Percentiles rank a stretch among this genome's conserved stretches.
Conservation (phyloP, 2,113 vertebrate species). For the Lutjanus erythropterus region DNA sequence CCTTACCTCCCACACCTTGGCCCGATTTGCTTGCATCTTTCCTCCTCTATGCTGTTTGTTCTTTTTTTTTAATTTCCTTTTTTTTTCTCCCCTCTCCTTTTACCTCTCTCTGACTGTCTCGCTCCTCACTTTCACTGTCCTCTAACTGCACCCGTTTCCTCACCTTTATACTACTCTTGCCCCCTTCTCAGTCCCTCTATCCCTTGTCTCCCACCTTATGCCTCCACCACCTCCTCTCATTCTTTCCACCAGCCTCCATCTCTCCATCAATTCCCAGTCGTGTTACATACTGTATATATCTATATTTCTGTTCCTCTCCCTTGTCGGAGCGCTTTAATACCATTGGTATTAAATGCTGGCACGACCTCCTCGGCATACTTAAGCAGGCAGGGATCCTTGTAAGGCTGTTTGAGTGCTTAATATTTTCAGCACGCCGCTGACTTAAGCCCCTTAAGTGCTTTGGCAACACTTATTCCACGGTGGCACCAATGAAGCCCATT, state of each 20-base stretch:
- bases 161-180: conserved; percentile 11
- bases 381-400: conserved; percentile 80
- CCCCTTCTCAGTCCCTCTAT: conserved; percentile 13
- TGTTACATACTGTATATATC: conserved; percentile 64
- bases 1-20: conserved; percentile 76
- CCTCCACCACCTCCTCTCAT: conserved; percentile 14
- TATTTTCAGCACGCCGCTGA: conserved; percentile 84
- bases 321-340: conserved; percentile 73
- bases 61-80: conserved; percentile 7
- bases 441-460: conserved; percentile 88
- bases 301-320: conserved; percentile 69
- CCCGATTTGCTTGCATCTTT: conserved; percentile 61
- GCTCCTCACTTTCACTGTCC: conserved; percentile 6
- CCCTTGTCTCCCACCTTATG: conserved; percentile 15
- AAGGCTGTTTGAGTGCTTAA: conserved; percentile 82
- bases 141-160: conserved; percentile 14
- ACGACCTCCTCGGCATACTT: conserved; percentile 78
- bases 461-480: conserved; percentile 87
- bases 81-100: background rate
- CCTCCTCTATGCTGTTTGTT: conserved; percentile 41
- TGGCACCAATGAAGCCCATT: conserved; percentile 85
- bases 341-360: conserved; percentile 78
- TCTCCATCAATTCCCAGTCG: conserved; percentile 48
- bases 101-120: conserved; percentile 6
- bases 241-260: conserved; percentile 30